Base-by-base conservation (phyloP, 2,113 vertebrate genomes). In the Ptilorrhoa leucosticta region DNA sequence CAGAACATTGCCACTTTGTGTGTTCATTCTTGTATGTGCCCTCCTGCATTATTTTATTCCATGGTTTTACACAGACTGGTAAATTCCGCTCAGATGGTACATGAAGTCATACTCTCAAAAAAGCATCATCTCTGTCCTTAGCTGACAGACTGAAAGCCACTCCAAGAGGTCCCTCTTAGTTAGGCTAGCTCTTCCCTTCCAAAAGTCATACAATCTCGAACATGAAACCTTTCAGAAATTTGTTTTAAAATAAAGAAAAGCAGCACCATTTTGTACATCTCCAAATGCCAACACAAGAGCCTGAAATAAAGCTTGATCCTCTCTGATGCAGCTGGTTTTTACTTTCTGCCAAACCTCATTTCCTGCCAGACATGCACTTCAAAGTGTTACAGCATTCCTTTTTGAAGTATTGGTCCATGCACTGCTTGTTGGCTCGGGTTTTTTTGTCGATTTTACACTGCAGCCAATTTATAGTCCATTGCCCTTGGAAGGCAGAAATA, bases 301-400 rank as follows among this genome's bases (percentile, higher is more conserved):
- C 76, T 84, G 63, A 93, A 89, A 91, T 78, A 91, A 76, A 89
- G 65, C 56, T 66, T 33, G 76, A 88, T 87, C 53, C 57, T 95
- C 63, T 91, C 56, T 75, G 68, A 68, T 85, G 65, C 95, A 96
- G 88, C 89, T 94, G 94, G 72, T 88, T 93, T 91, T 87, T 14
- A 60, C 91, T 95, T 87, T 88, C 92, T 90, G 91, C 91, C 94
- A 97, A 94, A 93, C 85, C 91, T 82, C 71, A 94, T 75, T 97
- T 97, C 97, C 96, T 97, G 96, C 91, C 93, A 95, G 88, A 91
- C 93, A 80, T 2, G 8, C 70, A 96, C 87, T 96, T 96, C 87
- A 96, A 96, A 97, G 90, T 75, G 88, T 37, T 82, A 71, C 35
- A 95, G 93, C 75, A 87, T 93, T 97, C 87, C 83, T 90, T 89